phyloP scores from a whole-genome alignment of 1,140 invertebrate species.

The Papilio xuthus region DNA sequence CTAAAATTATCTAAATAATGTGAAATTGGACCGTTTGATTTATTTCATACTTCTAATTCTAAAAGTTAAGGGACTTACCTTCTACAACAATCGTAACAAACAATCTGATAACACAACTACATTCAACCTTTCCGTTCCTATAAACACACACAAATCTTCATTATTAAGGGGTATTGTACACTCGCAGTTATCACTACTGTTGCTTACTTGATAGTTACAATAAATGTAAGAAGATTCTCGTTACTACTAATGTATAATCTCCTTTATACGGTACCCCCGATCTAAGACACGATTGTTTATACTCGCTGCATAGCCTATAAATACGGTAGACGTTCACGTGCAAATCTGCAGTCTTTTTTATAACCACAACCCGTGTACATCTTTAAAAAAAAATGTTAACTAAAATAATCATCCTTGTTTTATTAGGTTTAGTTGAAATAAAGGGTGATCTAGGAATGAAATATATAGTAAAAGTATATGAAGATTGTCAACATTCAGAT shows the following conservation, averaged over 20 bases:
- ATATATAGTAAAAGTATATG: slow-evolving; percentile 83
- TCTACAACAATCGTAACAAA: slow-evolving; percentile 46
- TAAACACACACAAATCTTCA: slow-evolving; percentile 54
- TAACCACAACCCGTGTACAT: slow-evolving; percentile 50
- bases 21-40: too few relatives aligned
- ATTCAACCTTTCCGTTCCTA: slow-evolving; percentile 58
- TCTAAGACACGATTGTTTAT: slow-evolving; percentile 62
- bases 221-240: background rate
- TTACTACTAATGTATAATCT: slow-evolving; percentile 42
- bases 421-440: slow-evolving; percentile 49
- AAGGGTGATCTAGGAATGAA: slow-evolving; percentile 78
- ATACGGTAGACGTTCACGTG: slow-evolving; percentile 53
- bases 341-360: slow-evolving; percentile 67
- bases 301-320: slow-evolving; percentile 66
- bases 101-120: slow-evolving; percentile 39
- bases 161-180: slow-evolving; percentile 46
- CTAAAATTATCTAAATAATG: too few relatives aligned
- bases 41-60: background rate
- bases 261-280: slow-evolving; percentile 62
- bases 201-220: slow-evolving; percentile 9
- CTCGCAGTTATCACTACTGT: slow-evolving; percentile 32
- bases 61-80: slow-evolving; percentile 19
- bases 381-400: slow-evolving; percentile 51
- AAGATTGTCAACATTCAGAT: slow-evolving; percentile 83
- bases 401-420: slow-evolving; percentile 49